Evolutionary conservation across 2,888 invertebrate species (phyloP).

Genomic region (Morpho deidamia): DNA sequence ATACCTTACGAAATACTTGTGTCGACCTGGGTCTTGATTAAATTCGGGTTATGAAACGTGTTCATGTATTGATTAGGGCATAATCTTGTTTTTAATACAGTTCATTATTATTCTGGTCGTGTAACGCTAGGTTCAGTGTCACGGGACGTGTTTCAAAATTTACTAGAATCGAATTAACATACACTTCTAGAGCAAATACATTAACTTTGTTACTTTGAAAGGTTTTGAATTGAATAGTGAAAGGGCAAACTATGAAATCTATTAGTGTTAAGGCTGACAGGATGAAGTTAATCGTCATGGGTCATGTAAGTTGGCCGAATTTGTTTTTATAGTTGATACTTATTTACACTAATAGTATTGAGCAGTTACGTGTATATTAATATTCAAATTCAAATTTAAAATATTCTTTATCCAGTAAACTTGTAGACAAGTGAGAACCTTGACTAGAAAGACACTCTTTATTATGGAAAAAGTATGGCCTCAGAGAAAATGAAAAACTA

Average conservation of each 20-base stretch:
- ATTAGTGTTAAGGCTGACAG: neutral
- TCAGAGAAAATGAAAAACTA: too few relatives aligned
- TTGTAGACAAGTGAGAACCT: too few relatives aligned
- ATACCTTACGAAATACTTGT: conserved; percentile 35
- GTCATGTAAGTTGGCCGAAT: too few relatives aligned
- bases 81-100: conserved; percentile 55
- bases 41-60: conserved; percentile 43
- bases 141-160: conserved; percentile 39
- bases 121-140: conserved; percentile 38
- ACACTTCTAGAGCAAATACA: conserved; percentile 13
- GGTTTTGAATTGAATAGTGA: neutral
- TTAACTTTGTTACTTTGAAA: conserved; percentile 5
- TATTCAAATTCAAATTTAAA: too few relatives aligned
- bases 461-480: too few relatives aligned
- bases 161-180: conserved; percentile 27
- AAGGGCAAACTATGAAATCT: neutral
- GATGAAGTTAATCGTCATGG: too few relatives aligned
- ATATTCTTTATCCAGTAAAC: too few relatives aligned
- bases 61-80: conserved; percentile 42
- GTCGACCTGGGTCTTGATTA: conserved; percentile 39
- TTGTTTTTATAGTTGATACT: too few relatives aligned
- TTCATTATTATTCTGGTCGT: conserved; percentile 53
- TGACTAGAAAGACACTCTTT: too few relatives aligned
- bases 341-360: too few relatives aligned
- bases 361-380: neutral